Percentiles rank a stretch among this genome's conserved stretches.
Conservation (phyloP, 2,888 invertebrate genomes). For the Cremastinae sp. region DNA sequence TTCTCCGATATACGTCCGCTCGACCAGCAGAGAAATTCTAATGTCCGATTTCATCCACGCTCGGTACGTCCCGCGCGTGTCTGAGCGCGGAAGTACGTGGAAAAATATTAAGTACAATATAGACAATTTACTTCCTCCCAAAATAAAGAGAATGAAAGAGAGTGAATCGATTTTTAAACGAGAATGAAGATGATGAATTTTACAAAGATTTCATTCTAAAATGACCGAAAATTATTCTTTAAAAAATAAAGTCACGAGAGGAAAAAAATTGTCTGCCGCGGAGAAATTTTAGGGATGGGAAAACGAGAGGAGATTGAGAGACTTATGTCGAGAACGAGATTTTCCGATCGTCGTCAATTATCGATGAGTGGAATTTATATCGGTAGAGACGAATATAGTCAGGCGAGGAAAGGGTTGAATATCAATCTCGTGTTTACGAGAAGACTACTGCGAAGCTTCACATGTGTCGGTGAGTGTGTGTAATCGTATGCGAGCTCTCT, state of each 20-base stretch:
- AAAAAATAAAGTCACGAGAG: conserved; percentile 67
- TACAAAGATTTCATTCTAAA: neutral
- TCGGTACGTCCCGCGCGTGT: conserved; percentile 54
- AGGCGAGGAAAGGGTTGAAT: conserved; percentile 19
- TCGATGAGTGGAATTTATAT: conserved; percentile 38
- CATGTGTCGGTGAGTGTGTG: conserved; percentile 22
- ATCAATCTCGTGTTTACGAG: conserved; percentile 38
- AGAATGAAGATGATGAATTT: conserved; percentile 68
- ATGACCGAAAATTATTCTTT: neutral
- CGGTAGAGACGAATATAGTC: neutral
- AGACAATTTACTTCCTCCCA: neutral
- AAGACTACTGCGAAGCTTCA: conserved; percentile 15
- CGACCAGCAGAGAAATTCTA: conserved; percentile 67
- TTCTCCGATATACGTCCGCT: conserved; percentile 29
- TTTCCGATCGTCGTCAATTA: conserved; percentile 50
- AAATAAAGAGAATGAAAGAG: neutral
- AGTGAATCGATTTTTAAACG: conserved; percentile 68
- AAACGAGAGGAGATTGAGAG: conserved; percentile 1
- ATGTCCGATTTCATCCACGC: conserved; percentile 14
- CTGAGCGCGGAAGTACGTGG: conserved; percentile 21
- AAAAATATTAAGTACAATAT: neutral
- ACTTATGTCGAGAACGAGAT: conserved; percentile 32
- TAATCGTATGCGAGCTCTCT: conserved; percentile 33
- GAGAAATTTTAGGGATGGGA: neutral
- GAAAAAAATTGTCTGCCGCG: neutral